Evolutionary conservation across 2,888 invertebrate species (phyloP).

Genomic region (Prostheceraeus crozeri): DNA sequence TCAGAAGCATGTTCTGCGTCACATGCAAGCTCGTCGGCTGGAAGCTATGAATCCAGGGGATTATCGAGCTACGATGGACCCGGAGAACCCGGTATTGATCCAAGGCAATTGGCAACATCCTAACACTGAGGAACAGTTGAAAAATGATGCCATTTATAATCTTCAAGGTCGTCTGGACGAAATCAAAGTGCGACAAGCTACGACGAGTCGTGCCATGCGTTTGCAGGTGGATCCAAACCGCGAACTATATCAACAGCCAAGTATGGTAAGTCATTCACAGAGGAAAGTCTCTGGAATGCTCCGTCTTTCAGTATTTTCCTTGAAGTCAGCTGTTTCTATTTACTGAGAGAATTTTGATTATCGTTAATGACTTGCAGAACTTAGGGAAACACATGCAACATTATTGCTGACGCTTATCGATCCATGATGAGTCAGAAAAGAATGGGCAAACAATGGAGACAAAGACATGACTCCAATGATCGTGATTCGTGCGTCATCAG

Average conservation of each 20-base stretch:
- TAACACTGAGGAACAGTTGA: conserved; percentile 50
- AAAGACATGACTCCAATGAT: too few species aligned
- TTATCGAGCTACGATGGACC: conserved; percentile 49
- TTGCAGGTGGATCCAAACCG: conserved; percentile 42
- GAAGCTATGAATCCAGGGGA: conserved; percentile 50
- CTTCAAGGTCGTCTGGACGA: conserved; percentile 40
- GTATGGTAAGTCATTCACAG: conserved; percentile 50
- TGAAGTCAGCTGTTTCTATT: too few species aligned
- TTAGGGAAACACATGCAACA: too few species aligned
- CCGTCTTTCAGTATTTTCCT: too few species aligned
- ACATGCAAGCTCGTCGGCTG: conserved; percentile 52
- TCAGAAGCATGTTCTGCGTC: conserved; percentile 54
- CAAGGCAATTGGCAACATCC: conserved; percentile 55
- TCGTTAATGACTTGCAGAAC: too few species aligned
- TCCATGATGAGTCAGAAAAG: too few species aligned
- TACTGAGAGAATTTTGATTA: too few species aligned
- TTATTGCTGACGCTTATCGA: too few species aligned
- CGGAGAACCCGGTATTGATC: conserved; percentile 51
- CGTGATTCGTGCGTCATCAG: too few species aligned
- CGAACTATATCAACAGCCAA: conserved; percentile 50
- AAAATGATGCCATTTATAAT: conserved; percentile 52
- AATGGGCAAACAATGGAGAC: too few species aligned
- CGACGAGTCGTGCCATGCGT: neutral
- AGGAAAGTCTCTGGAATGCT: too few species aligned
- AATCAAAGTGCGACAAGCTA: neutral